These are phyloP conservation scores for Drosophila peninsularis DNA, from an alignment of 2,888 invertebrate genomes.

Conservation along the genomic window DNA sequence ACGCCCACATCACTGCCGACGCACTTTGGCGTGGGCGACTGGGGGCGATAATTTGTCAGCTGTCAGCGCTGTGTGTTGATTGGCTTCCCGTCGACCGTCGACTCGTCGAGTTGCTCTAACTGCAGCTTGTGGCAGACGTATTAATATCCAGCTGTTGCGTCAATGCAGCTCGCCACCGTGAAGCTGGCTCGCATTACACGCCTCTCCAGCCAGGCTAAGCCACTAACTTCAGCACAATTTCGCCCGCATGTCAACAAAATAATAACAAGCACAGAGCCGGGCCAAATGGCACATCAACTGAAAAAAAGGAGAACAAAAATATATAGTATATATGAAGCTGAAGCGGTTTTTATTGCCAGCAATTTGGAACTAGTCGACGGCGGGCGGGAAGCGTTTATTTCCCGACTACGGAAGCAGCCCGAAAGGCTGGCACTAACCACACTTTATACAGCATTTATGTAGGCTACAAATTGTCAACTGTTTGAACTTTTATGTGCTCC, in stretches of 20 bases:
- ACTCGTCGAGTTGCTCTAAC: not conserved
- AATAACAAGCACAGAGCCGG: constrained; percentile 12
- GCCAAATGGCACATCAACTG: constrained; percentile 7
- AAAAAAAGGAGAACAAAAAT: not conserved
- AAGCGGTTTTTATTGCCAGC: constrained; percentile 23
- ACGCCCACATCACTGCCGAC: not conserved
- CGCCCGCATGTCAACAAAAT: constrained; percentile 44
- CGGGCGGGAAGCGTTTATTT: not conserved
- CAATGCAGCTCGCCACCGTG: constrained; percentile 3
- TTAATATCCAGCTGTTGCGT: constrained; percentile 22
- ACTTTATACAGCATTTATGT: constrained; percentile 3
- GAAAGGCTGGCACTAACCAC: not conserved
- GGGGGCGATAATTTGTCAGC: constrained; percentile 15
- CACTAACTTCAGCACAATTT: constrained; percentile 13
- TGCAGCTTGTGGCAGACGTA: constrained; percentile 28
- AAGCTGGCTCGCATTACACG: too few relatives aligned
- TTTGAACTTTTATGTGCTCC: constrained; percentile 4
- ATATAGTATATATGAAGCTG: constrained; percentile 1
- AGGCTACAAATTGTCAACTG: constrained; percentile 7
- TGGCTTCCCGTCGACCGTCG: constrained; percentile 21
- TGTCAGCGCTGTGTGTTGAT: constrained; percentile 31
- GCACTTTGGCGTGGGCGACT: constrained; percentile 2
- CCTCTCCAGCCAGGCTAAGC: constrained; percentile 6
- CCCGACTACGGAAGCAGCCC: not conserved
- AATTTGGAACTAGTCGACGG: constrained; percentile 2